These are phyloP conservation scores for Drosophila bipectinata DNA, from an alignment of 1,140 invertebrate genomes.

Conservation along the genomic window DNA sequence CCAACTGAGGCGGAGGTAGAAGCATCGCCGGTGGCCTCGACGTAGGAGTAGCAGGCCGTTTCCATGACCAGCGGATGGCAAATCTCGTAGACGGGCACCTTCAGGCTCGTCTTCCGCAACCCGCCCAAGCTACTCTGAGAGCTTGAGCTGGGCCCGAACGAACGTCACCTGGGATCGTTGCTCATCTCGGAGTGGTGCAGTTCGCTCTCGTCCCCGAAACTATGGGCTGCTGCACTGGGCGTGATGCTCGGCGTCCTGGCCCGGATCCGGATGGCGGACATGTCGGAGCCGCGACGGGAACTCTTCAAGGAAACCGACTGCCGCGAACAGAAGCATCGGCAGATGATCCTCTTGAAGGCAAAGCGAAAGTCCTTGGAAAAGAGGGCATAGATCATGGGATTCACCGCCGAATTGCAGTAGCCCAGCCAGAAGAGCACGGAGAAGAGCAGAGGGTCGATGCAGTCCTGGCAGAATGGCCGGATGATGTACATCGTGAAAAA, in stretches of 20 bases:
- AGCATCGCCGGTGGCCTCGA: constrained; percentile 50
- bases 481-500: constrained; percentile 95
- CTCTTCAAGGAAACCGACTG: constrained; percentile 75
- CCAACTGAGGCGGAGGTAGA: constrained; percentile 8
- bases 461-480: constrained; percentile 88
- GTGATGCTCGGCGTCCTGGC: constrained; percentile 85
- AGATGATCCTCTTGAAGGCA: constrained; percentile 92
- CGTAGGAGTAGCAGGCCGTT: constrained; percentile 70
- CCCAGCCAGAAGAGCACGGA: constrained; percentile 94
- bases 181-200: constrained; percentile 83
- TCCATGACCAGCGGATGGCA: constrained; percentile 83
- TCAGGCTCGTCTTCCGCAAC: constrained; percentile 76
- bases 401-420: constrained; percentile 96
- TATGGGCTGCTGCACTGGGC: constrained; percentile 83
- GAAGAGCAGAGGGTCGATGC: constrained; percentile 91
- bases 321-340: constrained; percentile 84
- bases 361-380: constrained; percentile 93
- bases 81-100: constrained; percentile 81
- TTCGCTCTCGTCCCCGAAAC: constrained; percentile 85
- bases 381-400: constrained; percentile 94
- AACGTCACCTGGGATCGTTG: constrained; percentile 86
- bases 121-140: constrained; percentile 80
- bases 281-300: constrained; percentile 87
- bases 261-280: constrained; percentile 86
- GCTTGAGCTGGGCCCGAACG: constrained; percentile 82